These are phyloP conservation scores for Myotis pilosus DNA, from an alignment of 2,797 vertebrate species.

Conservation along the genomic window DNA sequence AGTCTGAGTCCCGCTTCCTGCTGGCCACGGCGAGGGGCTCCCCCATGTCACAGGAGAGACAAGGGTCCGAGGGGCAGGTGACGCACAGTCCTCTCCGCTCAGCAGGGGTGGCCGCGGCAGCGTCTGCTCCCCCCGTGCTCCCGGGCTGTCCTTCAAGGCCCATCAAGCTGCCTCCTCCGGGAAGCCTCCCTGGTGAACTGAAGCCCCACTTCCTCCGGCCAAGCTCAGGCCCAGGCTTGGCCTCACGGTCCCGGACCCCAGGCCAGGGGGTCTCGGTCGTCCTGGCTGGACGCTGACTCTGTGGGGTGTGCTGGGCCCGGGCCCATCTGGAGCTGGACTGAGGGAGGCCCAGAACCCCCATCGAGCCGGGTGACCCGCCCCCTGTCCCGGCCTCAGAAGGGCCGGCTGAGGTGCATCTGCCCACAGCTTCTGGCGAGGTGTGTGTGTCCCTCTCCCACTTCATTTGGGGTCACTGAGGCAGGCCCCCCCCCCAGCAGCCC, in stretches of 20 bases:
- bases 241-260: background rate
- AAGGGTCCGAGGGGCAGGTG: too few relatives aligned
- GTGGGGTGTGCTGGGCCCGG: rapidly evolving
- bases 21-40: background rate
- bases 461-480: too few relatives aligned
- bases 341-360: rapidly evolving
- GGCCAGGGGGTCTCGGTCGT: background rate
- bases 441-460: too few relatives aligned
- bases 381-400: background rate
- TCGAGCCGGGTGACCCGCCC: rapidly evolving
- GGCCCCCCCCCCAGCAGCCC: too few relatives aligned
- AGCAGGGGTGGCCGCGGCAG: rapidly evolving
- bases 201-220: background rate
- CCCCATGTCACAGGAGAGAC: background rate
- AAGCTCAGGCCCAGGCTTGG: background rate
- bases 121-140: rapidly evolving
- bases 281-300: background rate
- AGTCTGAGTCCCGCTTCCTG: background rate
- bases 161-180: background rate
- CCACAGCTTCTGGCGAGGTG: background rate
- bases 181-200: background rate
- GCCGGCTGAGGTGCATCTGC: background rate
- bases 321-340: background rate
- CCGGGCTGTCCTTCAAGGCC: background rate
- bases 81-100: background rate